Evolutionary conservation across 2,888 invertebrate species (phyloP).

Genomic region (Myopa testacea): DNA sequence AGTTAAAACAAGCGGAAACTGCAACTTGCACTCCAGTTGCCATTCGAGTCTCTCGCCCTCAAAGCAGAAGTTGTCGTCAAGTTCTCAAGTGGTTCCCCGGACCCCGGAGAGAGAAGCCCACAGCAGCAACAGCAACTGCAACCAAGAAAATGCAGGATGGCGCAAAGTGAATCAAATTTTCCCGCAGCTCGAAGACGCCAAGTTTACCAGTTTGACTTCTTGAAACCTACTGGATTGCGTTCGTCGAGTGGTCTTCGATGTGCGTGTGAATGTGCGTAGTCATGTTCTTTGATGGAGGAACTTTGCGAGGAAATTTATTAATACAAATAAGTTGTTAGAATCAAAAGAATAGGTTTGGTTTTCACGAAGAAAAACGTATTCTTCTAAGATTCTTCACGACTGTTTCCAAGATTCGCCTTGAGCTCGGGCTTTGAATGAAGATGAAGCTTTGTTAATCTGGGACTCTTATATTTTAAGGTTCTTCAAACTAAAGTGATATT

Average conservation of each 20-base stretch:
- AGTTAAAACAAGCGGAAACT: conserved; percentile 40
- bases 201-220: conserved; percentile 24
- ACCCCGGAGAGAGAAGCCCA: neutral
- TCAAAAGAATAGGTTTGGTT: too few species aligned
- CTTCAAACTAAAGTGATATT: too few species aligned
- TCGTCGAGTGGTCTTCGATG: conserved; percentile 9
- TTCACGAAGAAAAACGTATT: too few species aligned
- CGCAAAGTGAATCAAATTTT: conserved; percentile 35
- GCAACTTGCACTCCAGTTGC: conserved; percentile 31
- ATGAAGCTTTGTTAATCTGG: too few species aligned
- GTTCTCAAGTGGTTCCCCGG: conserved; percentile 12
- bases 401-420: too few species aligned
- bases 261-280: neutral
- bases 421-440: too few species aligned
- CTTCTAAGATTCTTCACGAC: too few species aligned
- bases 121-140: neutral
- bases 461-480: too few species aligned
- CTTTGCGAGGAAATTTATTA: too few species aligned
- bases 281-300: conserved; percentile 1
- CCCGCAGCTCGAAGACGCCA: conserved; percentile 14
- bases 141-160: neutral
- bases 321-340: too few species aligned
- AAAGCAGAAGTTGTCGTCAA: conserved; percentile 33
- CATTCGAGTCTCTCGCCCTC: conserved; percentile 22
- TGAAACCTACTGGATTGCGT: neutral